Conservation (phyloP, 2,888 invertebrate genomes). For the Cyrtodaria siliqua region DNA sequence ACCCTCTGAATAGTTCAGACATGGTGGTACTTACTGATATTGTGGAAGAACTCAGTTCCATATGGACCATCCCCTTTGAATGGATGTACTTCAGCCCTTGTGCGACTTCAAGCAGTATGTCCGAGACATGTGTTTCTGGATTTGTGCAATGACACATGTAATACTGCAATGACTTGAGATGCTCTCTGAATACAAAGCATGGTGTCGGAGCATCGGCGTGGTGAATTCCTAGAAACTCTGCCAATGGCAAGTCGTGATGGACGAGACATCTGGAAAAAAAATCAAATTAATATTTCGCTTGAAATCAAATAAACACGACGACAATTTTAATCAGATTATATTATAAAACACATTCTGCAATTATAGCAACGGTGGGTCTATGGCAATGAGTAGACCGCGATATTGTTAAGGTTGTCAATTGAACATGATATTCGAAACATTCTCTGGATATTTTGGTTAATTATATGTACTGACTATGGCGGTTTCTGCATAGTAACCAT, state of each 20-base stretch:
- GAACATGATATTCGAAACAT: too few relatives aligned
- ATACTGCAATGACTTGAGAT: conserved; percentile 60
- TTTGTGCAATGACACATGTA: conserved; percentile 32
- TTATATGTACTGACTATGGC: too few relatives aligned
- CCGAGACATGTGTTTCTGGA: not conserved
- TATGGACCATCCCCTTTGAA: conserved; percentile 77
- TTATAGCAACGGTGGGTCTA: too few relatives aligned
- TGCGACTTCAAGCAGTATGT: conserved; percentile 57
- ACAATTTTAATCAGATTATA: too few relatives aligned
- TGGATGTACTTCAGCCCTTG: conserved; percentile 76
- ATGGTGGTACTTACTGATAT: conserved; percentile 79
- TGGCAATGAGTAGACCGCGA: too few relatives aligned
- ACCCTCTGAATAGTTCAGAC: too few relatives aligned
- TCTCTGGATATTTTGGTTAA: too few relatives aligned
- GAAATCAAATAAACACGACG: too few relatives aligned
- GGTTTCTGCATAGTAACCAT: too few relatives aligned
- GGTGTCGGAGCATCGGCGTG: conserved; percentile 63
- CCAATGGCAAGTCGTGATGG: conserved; percentile 59
- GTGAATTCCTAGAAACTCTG: conserved; percentile 75
- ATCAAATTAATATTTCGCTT: too few relatives aligned
- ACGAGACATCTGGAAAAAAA: conserved; percentile 67
- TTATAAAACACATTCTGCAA: too few relatives aligned
- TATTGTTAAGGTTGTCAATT: too few relatives aligned
- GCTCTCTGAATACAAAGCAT: conserved; percentile 69
- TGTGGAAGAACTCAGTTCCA: conserved; percentile 79